These are phyloP conservation scores for Columba janthina DNA, from an alignment of 2,113 vertebrate genomes.

Conservation along the genomic window DNA sequence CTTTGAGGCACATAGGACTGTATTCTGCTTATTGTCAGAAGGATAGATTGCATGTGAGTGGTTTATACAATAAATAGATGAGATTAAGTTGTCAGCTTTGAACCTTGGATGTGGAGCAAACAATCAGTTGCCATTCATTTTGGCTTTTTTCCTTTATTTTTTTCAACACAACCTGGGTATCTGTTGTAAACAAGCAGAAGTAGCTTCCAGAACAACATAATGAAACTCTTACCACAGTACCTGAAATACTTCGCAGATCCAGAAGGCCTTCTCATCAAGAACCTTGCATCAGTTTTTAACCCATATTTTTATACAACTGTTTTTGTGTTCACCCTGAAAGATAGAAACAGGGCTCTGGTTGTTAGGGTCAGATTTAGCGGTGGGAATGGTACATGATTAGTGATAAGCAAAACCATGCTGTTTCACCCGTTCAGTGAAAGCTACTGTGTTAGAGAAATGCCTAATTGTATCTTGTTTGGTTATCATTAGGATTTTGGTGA, in stretches of 20 bases:
- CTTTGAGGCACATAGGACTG: not conserved
- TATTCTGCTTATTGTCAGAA: not conserved
- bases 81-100: not conserved
- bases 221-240: not conserved
- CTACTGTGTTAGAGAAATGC: slow-evolving; percentile 59
- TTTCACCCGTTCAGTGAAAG: slow-evolving; percentile 49
- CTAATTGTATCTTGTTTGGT: slow-evolving; percentile 80
- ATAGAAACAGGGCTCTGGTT: not conserved
- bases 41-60: not conserved
- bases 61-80: not conserved
- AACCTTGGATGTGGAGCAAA: not conserved
- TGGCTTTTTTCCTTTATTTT: not conserved
- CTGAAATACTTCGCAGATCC: not conserved
- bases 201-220: not conserved
- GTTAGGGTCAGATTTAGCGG: not conserved
- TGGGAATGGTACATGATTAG: not conserved
- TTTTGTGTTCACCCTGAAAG: not conserved
- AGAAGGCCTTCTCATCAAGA: not conserved
- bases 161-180: not conserved
- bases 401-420: slow-evolving; percentile 13
- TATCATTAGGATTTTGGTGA: slow-evolving; percentile 95
- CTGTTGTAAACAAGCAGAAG: not conserved
- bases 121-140: not conserved
- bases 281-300: not conserved
- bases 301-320: accelerated